Evolutionary conservation across 2,113 vertebrate genomes (phyloP).

Genomic region (Zapus hudsonius): DNA sequence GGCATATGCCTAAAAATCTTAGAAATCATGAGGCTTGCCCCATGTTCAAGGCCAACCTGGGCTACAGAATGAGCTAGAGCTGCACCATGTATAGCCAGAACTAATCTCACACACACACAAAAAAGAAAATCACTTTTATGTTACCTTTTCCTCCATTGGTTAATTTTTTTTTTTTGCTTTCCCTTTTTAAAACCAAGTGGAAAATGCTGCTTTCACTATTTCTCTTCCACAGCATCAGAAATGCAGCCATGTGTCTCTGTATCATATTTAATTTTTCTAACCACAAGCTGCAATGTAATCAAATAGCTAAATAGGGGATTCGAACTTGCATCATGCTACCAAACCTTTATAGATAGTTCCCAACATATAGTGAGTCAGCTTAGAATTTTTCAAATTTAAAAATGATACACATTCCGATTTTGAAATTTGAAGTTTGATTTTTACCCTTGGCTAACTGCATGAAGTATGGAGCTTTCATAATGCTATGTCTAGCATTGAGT

Average conservation of each 20-base stretch:
- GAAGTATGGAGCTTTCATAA: neutral
- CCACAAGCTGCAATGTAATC: neutral
- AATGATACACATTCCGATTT: neutral
- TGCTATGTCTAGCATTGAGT: neutral
- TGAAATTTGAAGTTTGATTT: neutral
- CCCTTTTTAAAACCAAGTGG: constrained; percentile 41
- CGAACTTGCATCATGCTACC: neutral
- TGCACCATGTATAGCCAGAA: neutral
- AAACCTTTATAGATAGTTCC: neutral
- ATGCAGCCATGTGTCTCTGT: neutral
- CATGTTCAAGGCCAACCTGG: neutral
- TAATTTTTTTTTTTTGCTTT: neutral
- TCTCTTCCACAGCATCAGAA: neutral
- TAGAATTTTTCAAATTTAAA: neutral
- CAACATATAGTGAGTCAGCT: neutral
- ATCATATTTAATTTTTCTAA: neutral
- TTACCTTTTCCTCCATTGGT: constrained; percentile 6
- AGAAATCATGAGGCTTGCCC: neutral
- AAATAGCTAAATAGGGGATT: neutral
- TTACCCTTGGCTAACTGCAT: no score
- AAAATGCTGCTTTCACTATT: neutral
- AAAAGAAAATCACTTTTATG: neutral
- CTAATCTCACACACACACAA: no score
- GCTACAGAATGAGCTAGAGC: neutral
- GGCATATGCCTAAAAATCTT: neutral